Percentiles rank a stretch among this genome's conserved stretches.
Evolutionary conservation across 2,888 invertebrate species (phyloP).

Genomic region (Rosalia funebris): DNA sequence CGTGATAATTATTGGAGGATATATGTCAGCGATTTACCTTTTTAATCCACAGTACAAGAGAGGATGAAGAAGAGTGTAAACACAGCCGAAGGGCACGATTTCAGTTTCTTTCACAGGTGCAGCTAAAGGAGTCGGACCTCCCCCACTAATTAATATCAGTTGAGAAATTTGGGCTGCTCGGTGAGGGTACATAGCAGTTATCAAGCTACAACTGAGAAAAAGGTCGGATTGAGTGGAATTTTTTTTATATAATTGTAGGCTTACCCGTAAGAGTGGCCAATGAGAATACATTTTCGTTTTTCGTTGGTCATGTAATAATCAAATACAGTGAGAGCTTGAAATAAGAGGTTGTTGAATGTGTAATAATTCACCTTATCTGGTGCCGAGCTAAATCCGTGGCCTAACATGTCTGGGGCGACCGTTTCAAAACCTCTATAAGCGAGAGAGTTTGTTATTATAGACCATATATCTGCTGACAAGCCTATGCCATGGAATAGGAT

Average conservation of each 20-base stretch:
- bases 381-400: conserved; percentile 74
- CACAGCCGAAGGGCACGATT: conserved; percentile 65
- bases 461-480: conserved; percentile 73
- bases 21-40: conserved; percentile 55
- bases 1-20: background rate
- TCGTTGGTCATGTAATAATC: conserved; percentile 69
- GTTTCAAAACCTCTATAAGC: conserved; percentile 70
- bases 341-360: conserved; percentile 69
- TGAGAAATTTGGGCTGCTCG: conserved; percentile 69
- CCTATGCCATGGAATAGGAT: conserved; percentile 77
- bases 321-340: conserved; percentile 70
- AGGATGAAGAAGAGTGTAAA: conserved; percentile 67
- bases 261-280: conserved; percentile 78
- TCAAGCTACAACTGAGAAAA: conserved; percentile 70
- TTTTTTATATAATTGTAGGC: conserved; percentile 34
- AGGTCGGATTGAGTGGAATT: conserved; percentile 1
- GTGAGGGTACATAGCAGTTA: conserved; percentile 69
- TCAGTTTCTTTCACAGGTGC: conserved; percentile 67
- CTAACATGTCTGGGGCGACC: conserved; percentile 74
- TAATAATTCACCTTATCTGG: conserved; percentile 69
- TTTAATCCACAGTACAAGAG: conserved; percentile 69
- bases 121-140: conserved; percentile 74
- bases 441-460: conserved; percentile 69
- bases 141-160: conserved; percentile 73
- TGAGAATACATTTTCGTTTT: conserved; percentile 68